Conservation (phyloP, 2,888 invertebrate species). For the Abrostola tripartita region DNA sequence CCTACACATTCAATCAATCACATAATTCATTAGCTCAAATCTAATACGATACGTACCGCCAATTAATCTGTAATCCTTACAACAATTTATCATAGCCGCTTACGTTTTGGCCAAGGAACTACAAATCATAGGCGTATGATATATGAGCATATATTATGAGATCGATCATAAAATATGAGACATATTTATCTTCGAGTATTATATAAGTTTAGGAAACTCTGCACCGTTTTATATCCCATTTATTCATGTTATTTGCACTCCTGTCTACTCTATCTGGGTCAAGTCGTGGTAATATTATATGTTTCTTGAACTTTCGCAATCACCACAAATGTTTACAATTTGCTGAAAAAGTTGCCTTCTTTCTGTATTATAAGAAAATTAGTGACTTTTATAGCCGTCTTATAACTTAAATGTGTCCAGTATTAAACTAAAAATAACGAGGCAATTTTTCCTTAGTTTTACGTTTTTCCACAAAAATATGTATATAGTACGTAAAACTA, state of each 20-base stretch:
- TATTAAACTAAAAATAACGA: no score
- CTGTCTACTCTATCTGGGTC: neutral
- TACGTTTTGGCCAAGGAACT: neutral
- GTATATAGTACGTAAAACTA: no score
- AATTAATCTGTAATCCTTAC: no score
- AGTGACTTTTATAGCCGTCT: no score
- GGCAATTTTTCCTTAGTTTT: no score
- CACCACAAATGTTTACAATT: no score
- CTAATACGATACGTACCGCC: neutral
- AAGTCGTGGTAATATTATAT: neutral
- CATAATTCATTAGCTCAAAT: neutral
- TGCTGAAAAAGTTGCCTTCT: no score
- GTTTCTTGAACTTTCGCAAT: neutral
- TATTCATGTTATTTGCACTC: neutral
- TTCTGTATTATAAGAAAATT: no score
- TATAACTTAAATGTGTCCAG: no score
- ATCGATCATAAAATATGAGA: conserved; percentile 1
- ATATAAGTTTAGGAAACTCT: neutral
- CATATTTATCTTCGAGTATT: conserved; percentile 1
- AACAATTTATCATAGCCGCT: neutral
- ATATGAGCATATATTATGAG: neutral
- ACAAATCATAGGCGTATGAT: neutral
- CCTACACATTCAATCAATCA: no score
- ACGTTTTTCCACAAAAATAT: no score
- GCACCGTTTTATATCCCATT: neutral